Conservation (phyloP, 1,140 invertebrate species). For the Tetragonula clypearis region DNA sequence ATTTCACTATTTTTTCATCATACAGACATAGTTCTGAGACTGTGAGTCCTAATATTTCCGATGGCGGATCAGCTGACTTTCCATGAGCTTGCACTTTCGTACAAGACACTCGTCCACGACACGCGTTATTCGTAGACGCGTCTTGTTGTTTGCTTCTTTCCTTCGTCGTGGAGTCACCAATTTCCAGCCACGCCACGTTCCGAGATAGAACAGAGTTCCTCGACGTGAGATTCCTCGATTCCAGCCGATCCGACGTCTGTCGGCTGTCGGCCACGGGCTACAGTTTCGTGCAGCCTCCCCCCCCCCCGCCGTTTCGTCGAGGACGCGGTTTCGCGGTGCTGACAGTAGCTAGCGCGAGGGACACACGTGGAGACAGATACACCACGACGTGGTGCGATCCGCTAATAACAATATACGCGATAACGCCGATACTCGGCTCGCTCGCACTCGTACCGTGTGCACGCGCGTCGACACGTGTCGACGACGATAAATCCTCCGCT, state of each 20-base stretch:
- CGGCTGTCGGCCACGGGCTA: background rate
- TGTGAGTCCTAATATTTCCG: too few relatives aligned
- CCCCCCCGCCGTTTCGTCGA: constrained; percentile 46
- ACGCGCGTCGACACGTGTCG: constrained; percentile 50
- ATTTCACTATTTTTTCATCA: too few relatives aligned
- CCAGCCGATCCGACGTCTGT: too few relatives aligned
- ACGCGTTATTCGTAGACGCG: too few relatives aligned
- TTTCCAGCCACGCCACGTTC: background rate
- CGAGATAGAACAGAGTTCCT: background rate
- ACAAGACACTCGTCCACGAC: too few relatives aligned
- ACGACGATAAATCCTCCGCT: constrained; percentile 32
- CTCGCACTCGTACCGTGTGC: background rate
- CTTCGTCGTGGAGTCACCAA: background rate
- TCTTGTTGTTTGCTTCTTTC: background rate
- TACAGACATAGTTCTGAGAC: too few relatives aligned
- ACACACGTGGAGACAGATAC: constrained; percentile 59
- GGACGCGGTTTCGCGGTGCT: constrained; percentile 38
- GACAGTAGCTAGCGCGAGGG: constrained; percentile 45
- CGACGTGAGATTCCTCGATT: too few relatives aligned
- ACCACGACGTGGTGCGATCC: constrained; percentile 44
- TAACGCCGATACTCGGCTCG: constrained; percentile 48
- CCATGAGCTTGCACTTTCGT: too few relatives aligned
- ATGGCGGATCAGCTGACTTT: too few relatives aligned
- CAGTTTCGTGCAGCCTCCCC: constrained; percentile 16
- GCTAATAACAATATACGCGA: constrained; percentile 62